A percentile compares a stretch with the other conserved stretches of the same genome.
Evolutionary conservation across 2,113 vertebrate genomes (phyloP).

Genomic region (Thunnus maccoyii): DNA sequence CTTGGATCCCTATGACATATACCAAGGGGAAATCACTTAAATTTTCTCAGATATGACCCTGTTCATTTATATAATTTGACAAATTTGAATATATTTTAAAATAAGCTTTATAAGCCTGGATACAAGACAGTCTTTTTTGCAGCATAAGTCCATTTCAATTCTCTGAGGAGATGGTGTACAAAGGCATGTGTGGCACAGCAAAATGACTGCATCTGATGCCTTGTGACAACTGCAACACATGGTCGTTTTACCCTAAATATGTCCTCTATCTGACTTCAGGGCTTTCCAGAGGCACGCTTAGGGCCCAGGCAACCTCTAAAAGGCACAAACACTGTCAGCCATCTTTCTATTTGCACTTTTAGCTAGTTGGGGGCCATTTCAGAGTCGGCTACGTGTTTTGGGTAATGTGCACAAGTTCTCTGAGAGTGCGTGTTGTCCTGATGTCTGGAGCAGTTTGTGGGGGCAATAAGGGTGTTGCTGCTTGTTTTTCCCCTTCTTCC

Average conservation of each 20-base stretch:
- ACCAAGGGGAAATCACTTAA: too few relatives aligned
- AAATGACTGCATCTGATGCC: slow-evolving; percentile 25
- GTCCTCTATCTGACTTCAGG: slow-evolving; percentile 27
- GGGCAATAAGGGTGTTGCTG: slow-evolving; percentile 1
- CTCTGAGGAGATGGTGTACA: neutral
- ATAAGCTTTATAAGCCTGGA: neutral
- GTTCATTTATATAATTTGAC: neutral
- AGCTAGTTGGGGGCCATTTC: slow-evolving; percentile 35
- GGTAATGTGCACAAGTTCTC: slow-evolving; percentile 1
- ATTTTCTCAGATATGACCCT: neutral
- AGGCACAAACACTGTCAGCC: slow-evolving; percentile 16
- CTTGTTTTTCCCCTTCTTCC: neutral
- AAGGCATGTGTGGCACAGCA: neutral
- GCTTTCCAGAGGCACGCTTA: slow-evolving; percentile 27
- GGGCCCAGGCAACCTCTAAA: slow-evolving; percentile 18
- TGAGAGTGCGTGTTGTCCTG: slow-evolving; percentile 35
- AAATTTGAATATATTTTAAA: neutral
- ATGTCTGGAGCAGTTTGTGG: neutral
- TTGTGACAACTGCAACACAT: slow-evolving; percentile 32
- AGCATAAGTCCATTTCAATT: neutral
- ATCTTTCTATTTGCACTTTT: slow-evolving; percentile 14
- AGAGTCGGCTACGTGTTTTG: neutral
- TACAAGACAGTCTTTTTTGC: neutral
- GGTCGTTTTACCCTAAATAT: slow-evolving; percentile 17
- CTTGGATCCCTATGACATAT: too few relatives aligned